Conservation (phyloP, 2,113 vertebrate species). For the Menura novaehollandiae region DNA sequence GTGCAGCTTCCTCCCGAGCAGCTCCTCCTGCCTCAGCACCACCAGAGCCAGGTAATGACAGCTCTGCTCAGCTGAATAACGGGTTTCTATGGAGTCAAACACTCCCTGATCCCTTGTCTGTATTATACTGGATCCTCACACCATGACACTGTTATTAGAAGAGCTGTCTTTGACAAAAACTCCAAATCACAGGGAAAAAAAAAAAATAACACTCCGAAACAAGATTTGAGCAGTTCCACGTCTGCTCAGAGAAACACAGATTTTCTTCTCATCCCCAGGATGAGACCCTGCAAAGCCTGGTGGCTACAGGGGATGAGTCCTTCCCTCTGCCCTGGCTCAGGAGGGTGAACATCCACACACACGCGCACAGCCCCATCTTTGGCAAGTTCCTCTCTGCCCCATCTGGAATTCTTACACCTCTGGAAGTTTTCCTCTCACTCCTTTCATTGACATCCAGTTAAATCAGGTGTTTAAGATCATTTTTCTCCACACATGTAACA, state of each 20-base stretch:
- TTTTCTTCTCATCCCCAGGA: not conserved
- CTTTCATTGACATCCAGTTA: not conserved
- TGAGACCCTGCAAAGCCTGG: not conserved
- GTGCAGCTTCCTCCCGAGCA: not conserved
- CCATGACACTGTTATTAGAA: not conserved
- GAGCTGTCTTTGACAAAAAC: not conserved
- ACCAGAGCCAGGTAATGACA: not conserved
- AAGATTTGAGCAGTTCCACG: not conserved
- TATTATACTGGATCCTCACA: not conserved
- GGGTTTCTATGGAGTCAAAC: not conserved
- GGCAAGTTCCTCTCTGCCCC: not conserved
- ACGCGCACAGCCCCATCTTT: rapidly evolving
- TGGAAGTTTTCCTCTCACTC: not conserved
- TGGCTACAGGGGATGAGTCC: not conserved
- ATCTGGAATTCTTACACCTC: not conserved
- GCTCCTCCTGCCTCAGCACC: not conserved
- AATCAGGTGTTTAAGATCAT: not conserved
- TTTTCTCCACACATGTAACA: not conserved
- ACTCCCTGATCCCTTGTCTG: not conserved
- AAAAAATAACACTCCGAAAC: not conserved
- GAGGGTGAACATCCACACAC: not conserved
- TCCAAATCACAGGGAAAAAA: rapidly evolving
- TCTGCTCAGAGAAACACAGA: not conserved
- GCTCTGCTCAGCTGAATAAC: not conserved
- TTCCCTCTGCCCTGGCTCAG: not conserved